Conservation (phyloP, 1,140 invertebrate species). For the Drosophila eugracilis region DNA sequence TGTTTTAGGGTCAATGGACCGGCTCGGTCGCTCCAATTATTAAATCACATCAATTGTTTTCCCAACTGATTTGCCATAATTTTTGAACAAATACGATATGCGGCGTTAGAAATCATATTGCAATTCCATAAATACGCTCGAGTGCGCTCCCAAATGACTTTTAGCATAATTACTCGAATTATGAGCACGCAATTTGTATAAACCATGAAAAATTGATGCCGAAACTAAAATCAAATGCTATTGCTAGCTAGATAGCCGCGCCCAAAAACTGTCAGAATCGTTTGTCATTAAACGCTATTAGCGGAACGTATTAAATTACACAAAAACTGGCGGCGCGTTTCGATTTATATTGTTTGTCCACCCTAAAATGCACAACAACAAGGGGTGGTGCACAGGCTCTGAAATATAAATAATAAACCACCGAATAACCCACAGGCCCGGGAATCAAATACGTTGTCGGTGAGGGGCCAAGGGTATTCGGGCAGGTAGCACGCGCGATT, state of each 20-base stretch:
- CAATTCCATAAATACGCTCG: slow-evolving; percentile 14
- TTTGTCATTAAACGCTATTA: slow-evolving; percentile 71
- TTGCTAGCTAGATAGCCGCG: slow-evolving; percentile 22
- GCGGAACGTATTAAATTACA: slow-evolving; percentile 69
- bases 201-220: slow-evolving; percentile 61
- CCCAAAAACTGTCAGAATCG: slow-evolving; percentile 56
- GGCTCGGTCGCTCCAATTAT: slow-evolving; percentile 17
- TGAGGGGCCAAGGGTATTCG: slow-evolving; percentile 13
- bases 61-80: slow-evolving; percentile 17
- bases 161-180: slow-evolving; percentile 56
- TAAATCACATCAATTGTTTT: slow-evolving; percentile 32
- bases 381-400: slow-evolving; percentile 24
- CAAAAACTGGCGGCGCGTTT: slow-evolving; percentile 46
- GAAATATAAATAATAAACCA: slow-evolving; percentile 69
- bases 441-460: background rate
- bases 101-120: slow-evolving; percentile 43
- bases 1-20: slow-evolving; percentile 27
- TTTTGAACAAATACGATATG: slow-evolving; percentile 21
- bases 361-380: slow-evolving; percentile 42
- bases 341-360: slow-evolving; percentile 51
- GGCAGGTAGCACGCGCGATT: slow-evolving; percentile 51
- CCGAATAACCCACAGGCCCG: slow-evolving; percentile 13
- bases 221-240: slow-evolving; percentile 56
- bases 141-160: slow-evolving; percentile 33
- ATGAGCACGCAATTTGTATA: slow-evolving; percentile 32